phyloP scores from a whole-genome alignment of 2,113 vertebrate species.

The Ia io region DNA sequence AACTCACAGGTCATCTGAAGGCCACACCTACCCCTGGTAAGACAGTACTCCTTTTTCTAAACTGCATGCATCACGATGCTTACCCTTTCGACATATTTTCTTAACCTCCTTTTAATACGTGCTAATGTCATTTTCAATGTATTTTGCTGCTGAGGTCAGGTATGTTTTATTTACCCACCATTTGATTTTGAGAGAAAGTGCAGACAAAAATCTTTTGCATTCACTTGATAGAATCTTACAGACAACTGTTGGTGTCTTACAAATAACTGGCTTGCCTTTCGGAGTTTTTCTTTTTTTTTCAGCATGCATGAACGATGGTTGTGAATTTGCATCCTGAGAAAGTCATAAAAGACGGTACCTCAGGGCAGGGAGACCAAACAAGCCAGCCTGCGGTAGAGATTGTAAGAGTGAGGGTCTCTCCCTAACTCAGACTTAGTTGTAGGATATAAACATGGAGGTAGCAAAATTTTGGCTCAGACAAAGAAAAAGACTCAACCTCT shows the following conservation, averaged over 20 bases:
- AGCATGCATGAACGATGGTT: background rate
- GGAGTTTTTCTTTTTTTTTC: background rate
- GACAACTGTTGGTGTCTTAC: background rate
- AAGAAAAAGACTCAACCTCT: background rate
- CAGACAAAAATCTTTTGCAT: background rate
- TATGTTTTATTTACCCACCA: background rate
- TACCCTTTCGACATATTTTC: background rate
- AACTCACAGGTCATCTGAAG: background rate
- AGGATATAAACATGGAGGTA: background rate
- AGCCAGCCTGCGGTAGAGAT: background rate
- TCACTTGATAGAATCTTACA: conserved; percentile 1
- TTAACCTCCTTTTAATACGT: background rate
- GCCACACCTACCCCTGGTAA: background rate
- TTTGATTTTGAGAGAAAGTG: background rate
- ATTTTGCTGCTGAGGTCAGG: background rate
- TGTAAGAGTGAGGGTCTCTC: background rate
- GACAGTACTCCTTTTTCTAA: background rate
- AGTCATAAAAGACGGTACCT: conserved; percentile 13
- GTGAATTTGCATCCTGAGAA: conserved; percentile 67
- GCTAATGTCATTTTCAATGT: background rate
- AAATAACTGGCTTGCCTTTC: conserved; percentile 7
- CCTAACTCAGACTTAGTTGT: background rate
- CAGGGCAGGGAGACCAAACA: background rate
- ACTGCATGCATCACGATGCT: background rate
- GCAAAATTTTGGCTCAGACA: background rate